Base-by-base conservation (phyloP, 2,797 vertebrate species). In the Phataginus tricuspis region DNA sequence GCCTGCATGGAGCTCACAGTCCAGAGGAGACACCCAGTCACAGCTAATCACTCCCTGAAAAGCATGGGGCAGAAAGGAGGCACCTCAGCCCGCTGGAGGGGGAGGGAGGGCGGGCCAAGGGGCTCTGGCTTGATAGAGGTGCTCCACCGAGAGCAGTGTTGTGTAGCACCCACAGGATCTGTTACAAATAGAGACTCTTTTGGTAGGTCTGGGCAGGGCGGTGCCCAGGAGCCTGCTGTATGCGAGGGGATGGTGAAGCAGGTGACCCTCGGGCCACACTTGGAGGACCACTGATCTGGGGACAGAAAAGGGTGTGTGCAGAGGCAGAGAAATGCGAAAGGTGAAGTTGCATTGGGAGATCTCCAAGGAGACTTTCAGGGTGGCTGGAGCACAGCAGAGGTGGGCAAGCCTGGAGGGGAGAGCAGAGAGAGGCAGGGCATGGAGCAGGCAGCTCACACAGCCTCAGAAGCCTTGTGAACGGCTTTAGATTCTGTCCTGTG, bases 131-230 rank as follows among this genome's bases (percentile, higher is more conserved):
- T 45, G 55, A 64, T 21, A 49, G 27, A 59, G 29, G 21, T 5
- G 34, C 37, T 29, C 63, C 37, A 12, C 37, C 77, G 21, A 18
- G 25, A 84, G 57, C 11, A 31, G n/a, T 21, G 39, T 23, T 25
- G 11, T 4, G 0, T 1, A 4, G 10, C 9, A 23, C 31, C 29
- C 13, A 0, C 5, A 7, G 63, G 66, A 12, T 72, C 57, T 55
- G 80, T 27, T 87, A 23, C 9, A 85, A 63, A 59, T 7, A 57
- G 66, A 49, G 37, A 34, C 61, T 55, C 45, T 37, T 78, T 51
- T 0, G 0, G 51, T 5, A 39, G 57, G 19, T 90, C 37, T 18
- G 31, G 79, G 68, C 63, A 79, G 57, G 2, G 42, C 4, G 0
- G 37, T 55, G 77, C 42, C 27, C 39, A 15, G 49, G 71, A 72